Evolutionary conservation across 2,113 vertebrate species (phyloP), one percentile per base, ranked within the genome.

Genomic region (Phrynocephalus versicolor): DNA sequence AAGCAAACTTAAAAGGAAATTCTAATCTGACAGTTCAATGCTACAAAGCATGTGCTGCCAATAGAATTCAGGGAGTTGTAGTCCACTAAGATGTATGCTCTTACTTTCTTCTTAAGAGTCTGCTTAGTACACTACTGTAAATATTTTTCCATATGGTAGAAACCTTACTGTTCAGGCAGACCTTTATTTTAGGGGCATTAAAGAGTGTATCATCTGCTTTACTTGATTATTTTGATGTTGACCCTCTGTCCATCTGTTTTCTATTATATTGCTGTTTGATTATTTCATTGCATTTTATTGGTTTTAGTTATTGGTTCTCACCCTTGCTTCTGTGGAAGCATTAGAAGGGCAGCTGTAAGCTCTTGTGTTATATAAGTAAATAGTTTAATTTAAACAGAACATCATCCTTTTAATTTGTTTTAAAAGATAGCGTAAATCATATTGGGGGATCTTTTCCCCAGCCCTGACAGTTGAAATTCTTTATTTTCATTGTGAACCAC

Each of bases 401-500:
- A 13, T 72, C 67, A 65, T 7, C n/a, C 84, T 83, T 79, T 21
- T 19, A 14, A 6, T 12, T 69, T 88, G 18, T 10, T 88, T 3
- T 2, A 1, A 83, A 89, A 84, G 0, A 9, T n/a, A 65, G 10
- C 27, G 0, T 2, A 2, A 0, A 72, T 37, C 25, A 75, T 45
- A 51, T 51, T 51, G 27, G 0, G 0, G 27, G 79, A 27, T 6
- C 0, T 0, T 51, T 19, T 87, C 35, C 67, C 85, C 6, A 15
- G 19, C 2, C 55, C 12, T 5, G 1, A 76, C 70, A 72, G 81
- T 85, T 21, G n/a, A 83, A 37, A 0, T 2, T 0, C 1, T 0
- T 0, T 19, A 82, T 82, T 88, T 89, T 90, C 83, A 37, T 0
- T 79, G 33, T 84, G 23, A 14, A 72, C 73, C 39, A 74, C 39